A percentile compares a stretch with the other conserved stretches of the same genome.
These are phyloP conservation scores for Acipenser transmontanus DNA, from an alignment of 2,797 vertebrate genomes.

Conservation along the genomic window DNA sequence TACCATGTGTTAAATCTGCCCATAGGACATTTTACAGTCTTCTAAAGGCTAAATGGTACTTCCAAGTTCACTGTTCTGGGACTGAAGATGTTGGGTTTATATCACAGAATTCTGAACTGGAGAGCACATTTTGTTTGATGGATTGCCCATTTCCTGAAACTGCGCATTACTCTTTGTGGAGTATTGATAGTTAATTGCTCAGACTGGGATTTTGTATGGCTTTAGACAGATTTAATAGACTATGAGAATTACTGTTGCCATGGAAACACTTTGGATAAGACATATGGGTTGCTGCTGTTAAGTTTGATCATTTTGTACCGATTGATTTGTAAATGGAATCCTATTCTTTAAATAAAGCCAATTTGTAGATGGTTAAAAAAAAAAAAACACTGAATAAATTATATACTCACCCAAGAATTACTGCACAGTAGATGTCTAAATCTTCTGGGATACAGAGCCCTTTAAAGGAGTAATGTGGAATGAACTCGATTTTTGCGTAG, in stretches of 20 bases:
- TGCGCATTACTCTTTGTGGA: background rate
- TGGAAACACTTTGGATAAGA: constrained; percentile 16
- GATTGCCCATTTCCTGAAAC: background rate
- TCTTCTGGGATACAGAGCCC: background rate
- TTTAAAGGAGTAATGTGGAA: background rate
- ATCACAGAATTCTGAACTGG: too few species aligned
- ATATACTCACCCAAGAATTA: background rate
- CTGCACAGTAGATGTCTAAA: background rate
- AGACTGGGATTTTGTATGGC: constrained; percentile 6
- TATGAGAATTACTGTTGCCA: constrained; percentile 15
- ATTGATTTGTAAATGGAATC: constrained; percentile 10
- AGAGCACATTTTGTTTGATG: background rate
- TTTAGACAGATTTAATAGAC: constrained; percentile 13
- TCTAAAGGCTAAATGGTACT: too few species aligned
- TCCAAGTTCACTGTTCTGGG: too few species aligned
- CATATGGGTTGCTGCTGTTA: constrained; percentile 2
- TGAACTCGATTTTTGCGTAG: background rate
- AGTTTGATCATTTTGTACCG: background rate
- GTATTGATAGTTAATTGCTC: constrained; percentile 8
- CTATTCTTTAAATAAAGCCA: background rate
- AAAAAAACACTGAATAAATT: background rate
- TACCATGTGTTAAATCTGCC: too few species aligned
- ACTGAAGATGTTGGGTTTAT: too few species aligned
- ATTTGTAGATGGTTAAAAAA: background rate
- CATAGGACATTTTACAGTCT: too few species aligned